Evolutionary conservation across 64 coral and sea anemone genomes (phyloP).

Genomic region (Stichodactyla helianthus): DNA sequence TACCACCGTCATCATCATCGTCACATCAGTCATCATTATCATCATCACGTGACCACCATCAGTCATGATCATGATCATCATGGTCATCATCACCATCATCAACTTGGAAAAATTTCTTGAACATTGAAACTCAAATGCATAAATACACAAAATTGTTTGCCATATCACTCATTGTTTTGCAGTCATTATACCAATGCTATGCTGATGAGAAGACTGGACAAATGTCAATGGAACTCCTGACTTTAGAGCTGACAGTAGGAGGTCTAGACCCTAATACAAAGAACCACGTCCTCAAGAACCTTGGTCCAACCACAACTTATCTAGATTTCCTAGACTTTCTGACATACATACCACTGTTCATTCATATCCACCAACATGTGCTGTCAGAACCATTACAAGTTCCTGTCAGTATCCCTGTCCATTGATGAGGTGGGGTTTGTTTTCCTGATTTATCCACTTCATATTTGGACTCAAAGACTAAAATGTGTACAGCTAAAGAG

Average conservation of each 20-base stretch:
- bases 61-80: too few species aligned
- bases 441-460: too few species aligned
- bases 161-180: conserved; percentile 14
- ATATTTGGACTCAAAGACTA: too few species aligned
- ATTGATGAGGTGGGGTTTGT: too few species aligned
- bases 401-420: neutral
- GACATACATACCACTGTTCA: conserved; percentile 86
- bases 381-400: conserved; percentile 60
- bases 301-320: conserved; percentile 52
- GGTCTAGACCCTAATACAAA: conserved; percentile 51
- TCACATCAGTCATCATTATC: too few species aligned
- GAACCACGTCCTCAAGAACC: conserved; percentile 41
- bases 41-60: too few species aligned
- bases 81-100: too few species aligned
- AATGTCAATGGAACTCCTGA: conserved; percentile 80
- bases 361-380: conserved; percentile 90
- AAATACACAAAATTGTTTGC: neutral
- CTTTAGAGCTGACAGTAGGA: conserved; percentile 69
- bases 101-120: too few species aligned
- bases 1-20: too few species aligned
- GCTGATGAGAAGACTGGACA: conserved; percentile 76
- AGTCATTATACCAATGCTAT: conserved; percentile 90
- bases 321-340: conserved; percentile 96
- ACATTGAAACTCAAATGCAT: neutral
- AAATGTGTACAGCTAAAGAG: too few species aligned